Percentiles rank a stretch among this genome's conserved stretches.
phyloP scores from a whole-genome alignment of 1,140 invertebrate genomes.

The Lepidurus apus region DNA sequence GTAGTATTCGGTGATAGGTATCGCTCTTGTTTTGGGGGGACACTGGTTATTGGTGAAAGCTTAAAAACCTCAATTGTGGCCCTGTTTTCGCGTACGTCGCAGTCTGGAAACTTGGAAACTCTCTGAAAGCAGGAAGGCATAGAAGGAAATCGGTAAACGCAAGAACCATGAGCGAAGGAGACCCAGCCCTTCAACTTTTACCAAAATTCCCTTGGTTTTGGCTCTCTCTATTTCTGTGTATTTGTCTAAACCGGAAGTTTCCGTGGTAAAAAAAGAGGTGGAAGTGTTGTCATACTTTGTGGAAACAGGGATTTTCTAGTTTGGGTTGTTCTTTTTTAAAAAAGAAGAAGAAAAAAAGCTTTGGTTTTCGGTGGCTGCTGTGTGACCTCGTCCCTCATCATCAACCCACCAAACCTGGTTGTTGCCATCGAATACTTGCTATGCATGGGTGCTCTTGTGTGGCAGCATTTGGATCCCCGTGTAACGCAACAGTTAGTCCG shows the following conservation, averaged over 20 bases:
- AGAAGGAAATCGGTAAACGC: slow-evolving; percentile 5
- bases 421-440: slow-evolving; percentile 1
- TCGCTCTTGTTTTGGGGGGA: not conserved
- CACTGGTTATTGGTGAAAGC: not conserved
- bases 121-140: not conserved
- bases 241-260: not conserved
- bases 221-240: not conserved
- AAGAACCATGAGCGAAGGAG: not conserved
- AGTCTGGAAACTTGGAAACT: not conserved
- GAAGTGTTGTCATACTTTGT: not conserved
- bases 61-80: not conserved
- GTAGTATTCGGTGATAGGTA: not conserved
- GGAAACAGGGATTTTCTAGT: not conserved
- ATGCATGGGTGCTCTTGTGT: slow-evolving; percentile 16
- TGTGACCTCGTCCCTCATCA: slow-evolving; percentile 1
- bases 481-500: slow-evolving; percentile 21
- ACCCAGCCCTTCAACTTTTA: not conserved
- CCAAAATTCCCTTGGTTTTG: not conserved
- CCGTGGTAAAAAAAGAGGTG: not conserved
- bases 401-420: not conserved
- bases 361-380: not conserved
- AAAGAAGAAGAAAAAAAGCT: not conserved
- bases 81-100: not conserved
- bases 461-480: not conserved
- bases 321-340: not conserved